Base-by-base conservation (phyloP, 1,140 invertebrate species). In the Drosophila setifemur region DNA sequence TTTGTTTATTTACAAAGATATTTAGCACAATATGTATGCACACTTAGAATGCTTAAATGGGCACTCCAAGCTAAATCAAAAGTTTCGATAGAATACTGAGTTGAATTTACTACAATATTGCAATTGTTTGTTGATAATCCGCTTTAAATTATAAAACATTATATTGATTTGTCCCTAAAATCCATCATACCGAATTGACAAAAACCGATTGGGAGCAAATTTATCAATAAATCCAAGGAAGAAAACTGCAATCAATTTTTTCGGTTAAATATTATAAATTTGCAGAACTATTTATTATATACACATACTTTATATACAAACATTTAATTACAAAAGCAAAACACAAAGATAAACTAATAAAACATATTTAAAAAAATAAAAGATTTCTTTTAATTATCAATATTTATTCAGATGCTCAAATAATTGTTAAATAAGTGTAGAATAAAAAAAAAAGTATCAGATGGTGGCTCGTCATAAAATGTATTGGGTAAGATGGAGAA, bases 301-400 rank as follows among this genome's bases (percentile, higher is more conserved):
- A 64, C 58, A 64, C 60, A 49, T 64, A 64, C 60, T 64, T 64
- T 64, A 64, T 64, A 64, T 64, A 64, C 47, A 58, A 52, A 40
- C 26, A 64, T 64, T 64, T 64, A 63, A 49, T 26, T 29, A 49
- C 18, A 49, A 64, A 64, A 48, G 58, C 57, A 35, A 9, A 63
- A 63, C 29, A 39, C 42, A 64, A 64, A 64, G 23, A 64, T 33
- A 29, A 61, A 48, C 60, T 64, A 64, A 64, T 64, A 64, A 64
- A 64, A 12, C 64, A 49, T 63, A 64, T 33, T 25, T 7, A 64
- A 61, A 45, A 64, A 40, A 63, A 8, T 3, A 1, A 28, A 25
- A 8, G 2, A 3, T 12, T 3, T 28, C 1, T 19, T 43, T 28
- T 19, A n/a, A n/a, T n/a, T n/a, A n/a, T 26, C 3, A 4, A 50